Conservation (phyloP, 2,113 vertebrate genomes). For the Otocyon megalotis region DNA sequence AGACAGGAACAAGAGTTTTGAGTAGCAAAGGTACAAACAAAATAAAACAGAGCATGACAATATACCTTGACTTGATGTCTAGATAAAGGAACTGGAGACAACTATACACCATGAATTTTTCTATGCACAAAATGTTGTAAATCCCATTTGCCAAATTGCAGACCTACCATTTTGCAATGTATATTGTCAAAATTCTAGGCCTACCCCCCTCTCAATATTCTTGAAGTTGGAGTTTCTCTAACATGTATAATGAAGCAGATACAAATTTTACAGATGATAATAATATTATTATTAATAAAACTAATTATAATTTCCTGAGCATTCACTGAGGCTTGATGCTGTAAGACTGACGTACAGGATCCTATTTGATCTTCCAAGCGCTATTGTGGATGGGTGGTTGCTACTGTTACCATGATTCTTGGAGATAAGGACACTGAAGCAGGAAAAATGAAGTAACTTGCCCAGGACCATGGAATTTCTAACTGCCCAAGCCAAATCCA, state of each 20-base stretch:
- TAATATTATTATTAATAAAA: neutral
- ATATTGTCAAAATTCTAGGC: constrained; percentile 15
- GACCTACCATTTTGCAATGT: constrained; percentile 35
- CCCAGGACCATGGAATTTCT: neutral
- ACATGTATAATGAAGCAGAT: constrained; percentile 17
- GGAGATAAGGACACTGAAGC: neutral
- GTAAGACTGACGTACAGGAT: neutral
- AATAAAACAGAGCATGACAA: neutral
- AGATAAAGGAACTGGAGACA: neutral
- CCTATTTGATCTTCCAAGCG: neutral
- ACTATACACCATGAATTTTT: neutral
- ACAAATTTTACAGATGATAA: constrained; percentile 28
- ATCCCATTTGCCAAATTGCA: constrained; percentile 37
- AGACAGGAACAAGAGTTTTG: constrained; percentile 20
- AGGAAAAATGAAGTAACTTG: constrained; percentile 40
- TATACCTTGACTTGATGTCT: neutral
- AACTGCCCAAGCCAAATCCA: neutral
- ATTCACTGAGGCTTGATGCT: neutral
- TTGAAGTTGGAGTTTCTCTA: neutral
- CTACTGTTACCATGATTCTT: neutral
- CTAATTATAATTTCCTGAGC: neutral
- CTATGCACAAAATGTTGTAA: neutral
- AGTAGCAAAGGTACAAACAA: constrained; percentile 47
- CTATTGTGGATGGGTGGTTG: neutral
- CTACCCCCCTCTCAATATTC: neutral